These are phyloP conservation scores for Hydrophis major DNA, from an alignment of 2,797 vertebrate species.

Conservation along the genomic window DNA sequence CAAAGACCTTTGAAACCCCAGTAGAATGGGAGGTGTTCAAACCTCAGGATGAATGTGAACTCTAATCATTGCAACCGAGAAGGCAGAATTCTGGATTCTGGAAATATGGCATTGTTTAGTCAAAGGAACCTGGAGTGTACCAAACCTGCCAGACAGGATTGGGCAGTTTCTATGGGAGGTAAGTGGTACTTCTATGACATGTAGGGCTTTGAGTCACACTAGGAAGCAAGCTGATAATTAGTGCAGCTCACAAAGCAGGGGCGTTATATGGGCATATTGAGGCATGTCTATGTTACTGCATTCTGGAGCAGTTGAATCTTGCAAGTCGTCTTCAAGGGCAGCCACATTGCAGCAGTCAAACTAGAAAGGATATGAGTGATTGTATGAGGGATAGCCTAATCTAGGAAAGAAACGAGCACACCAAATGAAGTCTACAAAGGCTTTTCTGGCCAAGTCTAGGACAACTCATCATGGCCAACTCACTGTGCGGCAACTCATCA, in stretches of 20 bases:
- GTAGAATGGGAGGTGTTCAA: neutral
- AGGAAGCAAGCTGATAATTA: neutral
- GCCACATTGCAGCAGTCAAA: neutral
- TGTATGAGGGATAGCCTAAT: neutral
- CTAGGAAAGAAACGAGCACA: neutral
- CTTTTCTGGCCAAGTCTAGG: neutral
- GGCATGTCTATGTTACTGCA: neutral
- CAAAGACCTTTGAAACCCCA: neutral
- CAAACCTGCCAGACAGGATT: neutral
- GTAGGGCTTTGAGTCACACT: neutral
- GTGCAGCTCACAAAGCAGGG: neutral
- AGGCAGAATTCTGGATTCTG: neutral
- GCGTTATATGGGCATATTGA: neutral
- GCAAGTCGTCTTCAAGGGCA: neutral
- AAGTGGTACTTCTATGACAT: neutral
- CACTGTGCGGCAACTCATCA: too few species aligned
- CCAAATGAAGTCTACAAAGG: neutral
- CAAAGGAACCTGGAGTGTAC: neutral
- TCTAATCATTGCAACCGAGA: neutral
- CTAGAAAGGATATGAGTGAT: neutral
- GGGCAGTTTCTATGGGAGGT: neutral
- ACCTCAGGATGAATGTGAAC: neutral
- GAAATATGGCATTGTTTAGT: neutral
- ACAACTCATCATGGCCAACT: too few species aligned
- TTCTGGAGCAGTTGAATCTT: neutral